These are phyloP conservation scores for Thecocarcelia acutangulata DNA, from an alignment of 2,888 invertebrate species.

Conservation along the genomic window DNA sequence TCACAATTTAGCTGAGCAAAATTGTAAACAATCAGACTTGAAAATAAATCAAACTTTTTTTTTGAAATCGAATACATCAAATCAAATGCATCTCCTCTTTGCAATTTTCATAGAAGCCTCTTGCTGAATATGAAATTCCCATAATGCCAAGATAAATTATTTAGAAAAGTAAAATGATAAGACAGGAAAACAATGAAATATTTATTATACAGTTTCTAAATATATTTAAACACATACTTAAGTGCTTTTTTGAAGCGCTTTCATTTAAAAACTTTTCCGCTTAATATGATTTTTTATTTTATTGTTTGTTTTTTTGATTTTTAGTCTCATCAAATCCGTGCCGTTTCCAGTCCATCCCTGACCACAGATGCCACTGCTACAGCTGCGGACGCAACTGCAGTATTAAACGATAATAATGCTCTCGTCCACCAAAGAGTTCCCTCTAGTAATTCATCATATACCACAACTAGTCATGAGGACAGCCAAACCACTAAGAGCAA, in stretches of 20 bases:
- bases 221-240: neutral
- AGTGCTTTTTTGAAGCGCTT: slow-evolving; percentile 6
- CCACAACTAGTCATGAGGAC: slow-evolving; percentile 65
- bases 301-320: slow-evolving; percentile 58
- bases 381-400: slow-evolving; percentile 33
- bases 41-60: slow-evolving; percentile 25
- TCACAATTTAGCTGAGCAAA: no score
- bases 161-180: neutral
- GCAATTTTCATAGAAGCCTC: slow-evolving; percentile 1
- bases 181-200: neutral
- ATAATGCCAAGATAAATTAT: slow-evolving; percentile 8
- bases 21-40: slow-evolving; percentile 1
- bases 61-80: neutral
- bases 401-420: slow-evolving; percentile 47
- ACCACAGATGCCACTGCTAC: slow-evolving; percentile 73
- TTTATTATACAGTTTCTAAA: neutral
- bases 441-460: slow-evolving; percentile 55
- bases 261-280: slow-evolving; percentile 3
- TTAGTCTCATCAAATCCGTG: slow-evolving; percentile 80
- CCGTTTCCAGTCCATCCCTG: slow-evolving; percentile 81
- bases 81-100: slow-evolving; percentile 32
- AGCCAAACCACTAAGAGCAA: slow-evolving; percentile 61
- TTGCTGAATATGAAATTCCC: slow-evolving; percentile 1
- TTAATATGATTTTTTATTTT: no score
- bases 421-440: slow-evolving; percentile 59